Evolutionary conservation across 1,140 invertebrate species (phyloP), one percentile per base, ranked within the genome.

Genomic region (Aethina tumida): DNA sequence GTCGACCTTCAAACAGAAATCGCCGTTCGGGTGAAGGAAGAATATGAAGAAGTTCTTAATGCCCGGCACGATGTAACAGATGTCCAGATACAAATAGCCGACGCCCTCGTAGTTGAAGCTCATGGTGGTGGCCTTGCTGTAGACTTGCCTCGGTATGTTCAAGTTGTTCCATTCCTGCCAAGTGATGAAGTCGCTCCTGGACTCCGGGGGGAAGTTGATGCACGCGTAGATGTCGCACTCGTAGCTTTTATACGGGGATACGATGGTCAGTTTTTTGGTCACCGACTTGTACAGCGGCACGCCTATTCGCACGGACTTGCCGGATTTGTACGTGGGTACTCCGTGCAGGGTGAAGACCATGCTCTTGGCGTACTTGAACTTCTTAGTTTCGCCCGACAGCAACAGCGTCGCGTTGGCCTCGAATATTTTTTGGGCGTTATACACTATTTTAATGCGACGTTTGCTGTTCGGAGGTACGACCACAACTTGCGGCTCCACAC

Each of bases 371-470:
- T 54, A 59, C 28, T 51, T 22, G 13, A 55, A 38, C 14, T 50
- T 52, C 5, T 47, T 29, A 12, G 53, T 45, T 15, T 53, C 50
- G 5, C 62, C 62, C 18, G 55, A 63, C n/a, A 64, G 35, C 2
- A 65, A 2, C 8, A 64, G 18, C 15, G 54, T 51, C 1, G 49
- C 55, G 44, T 26, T 43, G 22, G 39, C 24, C 5, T 27, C 12
- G 5, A 31, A 14, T 3, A 43, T 31, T n/a, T 29, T 36, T 26
- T 50, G 53, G 3, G 56, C 51, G 6, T 13, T 28, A 27, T 52
- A 45, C 3, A 18, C 17, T 3, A 55, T 41, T 10, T 36, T 25
- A 16, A 60, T 49, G 7, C 36, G 35, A 6, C 49, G 31, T 9
- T 24, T 47, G 28, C 50, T 30, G 21, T 39, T 43, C 3, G 41